phyloP scores from a whole-genome alignment of 2,113 vertebrate genomes.

The Calidris pugnax region DNA sequence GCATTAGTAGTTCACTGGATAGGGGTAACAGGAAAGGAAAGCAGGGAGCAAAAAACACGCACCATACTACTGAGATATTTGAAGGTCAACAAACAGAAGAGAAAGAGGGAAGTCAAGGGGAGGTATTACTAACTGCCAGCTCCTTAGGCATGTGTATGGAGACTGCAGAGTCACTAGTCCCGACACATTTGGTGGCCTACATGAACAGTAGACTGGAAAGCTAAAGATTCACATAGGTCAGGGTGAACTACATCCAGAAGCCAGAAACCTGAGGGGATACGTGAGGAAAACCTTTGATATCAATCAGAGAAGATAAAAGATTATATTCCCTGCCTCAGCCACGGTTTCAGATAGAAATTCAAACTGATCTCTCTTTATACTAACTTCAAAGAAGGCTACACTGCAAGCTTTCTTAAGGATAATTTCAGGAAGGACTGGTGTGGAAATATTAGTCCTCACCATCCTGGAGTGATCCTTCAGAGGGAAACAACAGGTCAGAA shows the following conservation, averaged over 20 bases:
- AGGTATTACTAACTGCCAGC: background rate
- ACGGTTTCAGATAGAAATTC: background rate
- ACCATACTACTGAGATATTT: background rate
- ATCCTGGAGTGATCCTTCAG: background rate
- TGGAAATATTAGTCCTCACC: background rate
- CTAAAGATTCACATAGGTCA: background rate
- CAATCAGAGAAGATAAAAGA: background rate
- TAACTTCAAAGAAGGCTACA: background rate
- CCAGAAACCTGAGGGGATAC: background rate
- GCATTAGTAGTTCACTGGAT: background rate
- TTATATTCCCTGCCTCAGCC: background rate
- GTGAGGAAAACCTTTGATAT: background rate
- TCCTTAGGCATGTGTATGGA: background rate
- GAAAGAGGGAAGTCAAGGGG: background rate
- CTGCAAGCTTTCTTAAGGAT: background rate
- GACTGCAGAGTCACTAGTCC: background rate
- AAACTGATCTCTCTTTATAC: background rate
- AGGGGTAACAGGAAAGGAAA: background rate
- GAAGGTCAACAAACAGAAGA: background rate
- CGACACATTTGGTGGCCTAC: background rate
- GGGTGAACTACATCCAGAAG: background rate
- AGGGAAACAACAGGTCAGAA: background rate
- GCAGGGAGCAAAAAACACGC: background rate
- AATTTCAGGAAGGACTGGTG: background rate
- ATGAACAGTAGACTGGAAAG: background rate